phyloP scores from a whole-genome alignment of 2,888 invertebrate genomes.

The Elysia crispata region DNA sequence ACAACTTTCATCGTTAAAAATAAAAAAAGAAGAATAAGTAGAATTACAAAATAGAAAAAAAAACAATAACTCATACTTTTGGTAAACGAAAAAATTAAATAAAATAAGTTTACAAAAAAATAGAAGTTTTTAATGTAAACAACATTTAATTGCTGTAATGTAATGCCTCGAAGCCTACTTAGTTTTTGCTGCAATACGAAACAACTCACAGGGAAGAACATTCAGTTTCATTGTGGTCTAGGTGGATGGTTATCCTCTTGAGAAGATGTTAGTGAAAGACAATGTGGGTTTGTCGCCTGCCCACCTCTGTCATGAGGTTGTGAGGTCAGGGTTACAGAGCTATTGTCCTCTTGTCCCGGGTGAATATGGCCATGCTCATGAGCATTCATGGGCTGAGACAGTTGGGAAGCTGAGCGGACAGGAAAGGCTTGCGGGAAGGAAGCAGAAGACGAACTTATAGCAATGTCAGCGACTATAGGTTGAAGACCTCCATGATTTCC shows the following conservation, averaged over 20 bases:
- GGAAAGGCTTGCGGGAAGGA: background rate
- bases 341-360: background rate
- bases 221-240: constrained; percentile 28
- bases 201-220: background rate
- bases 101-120: background rate
- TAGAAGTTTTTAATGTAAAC: background rate
- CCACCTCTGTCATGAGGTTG: background rate
- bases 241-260: constrained; percentile 27
- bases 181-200: too few relatives aligned
- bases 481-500: too few relatives aligned
- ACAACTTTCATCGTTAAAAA: too few relatives aligned
- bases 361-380: background rate
- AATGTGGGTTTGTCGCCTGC: constrained; percentile 15
- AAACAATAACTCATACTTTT: background rate
- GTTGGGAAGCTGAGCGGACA: background rate
- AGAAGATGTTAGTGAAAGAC: constrained; percentile 40
- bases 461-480: too few relatives aligned
- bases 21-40: too few relatives aligned
- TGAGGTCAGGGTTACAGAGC: background rate
- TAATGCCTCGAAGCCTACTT: too few relatives aligned
- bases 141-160: background rate
- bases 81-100: background rate
- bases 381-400: constrained; percentile 5
- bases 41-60: too few relatives aligned
- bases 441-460: too few relatives aligned